These are phyloP conservation scores for Leptinotarsa peninsularis DNA, from an alignment of 2,888 invertebrate genomes.

Conservation along the genomic window DNA sequence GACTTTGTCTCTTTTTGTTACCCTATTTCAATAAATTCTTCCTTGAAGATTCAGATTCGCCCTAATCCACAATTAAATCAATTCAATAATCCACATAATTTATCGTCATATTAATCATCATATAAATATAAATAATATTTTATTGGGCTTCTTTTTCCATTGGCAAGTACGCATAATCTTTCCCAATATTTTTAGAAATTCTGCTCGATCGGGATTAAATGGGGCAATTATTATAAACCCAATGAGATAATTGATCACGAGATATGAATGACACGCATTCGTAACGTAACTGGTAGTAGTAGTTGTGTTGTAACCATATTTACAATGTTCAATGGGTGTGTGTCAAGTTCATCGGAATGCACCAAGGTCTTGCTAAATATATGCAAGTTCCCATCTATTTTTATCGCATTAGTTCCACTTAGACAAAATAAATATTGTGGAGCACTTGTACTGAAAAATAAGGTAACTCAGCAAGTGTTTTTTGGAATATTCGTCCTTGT, in stretches of 20 bases:
- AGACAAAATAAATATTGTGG: background rate
- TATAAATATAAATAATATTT: too few relatives aligned
- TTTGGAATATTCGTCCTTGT: background rate
- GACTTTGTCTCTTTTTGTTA: too few relatives aligned
- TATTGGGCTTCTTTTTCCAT: too few relatives aligned
- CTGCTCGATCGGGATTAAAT: too few relatives aligned
- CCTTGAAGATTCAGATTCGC: too few relatives aligned
- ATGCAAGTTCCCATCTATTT: constrained; percentile 4
- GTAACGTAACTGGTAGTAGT: background rate
- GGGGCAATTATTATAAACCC: too few relatives aligned
- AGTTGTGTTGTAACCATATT: background rate
- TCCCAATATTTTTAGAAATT: too few relatives aligned
- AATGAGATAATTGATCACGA: background rate
- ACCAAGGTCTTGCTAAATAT: background rate
- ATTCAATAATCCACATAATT: too few relatives aligned
- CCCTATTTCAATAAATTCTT: too few relatives aligned
- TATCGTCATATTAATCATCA: too few relatives aligned
- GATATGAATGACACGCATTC: background rate
- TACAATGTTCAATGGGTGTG: background rate
- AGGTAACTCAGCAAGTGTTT: background rate
- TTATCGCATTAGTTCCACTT: background rate
- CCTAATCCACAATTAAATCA: too few relatives aligned
- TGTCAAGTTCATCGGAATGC: constrained; percentile 7
- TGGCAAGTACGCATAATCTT: too few relatives aligned
- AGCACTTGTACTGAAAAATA: background rate